Evolutionary conservation across 2,113 vertebrate species (phyloP).

Genomic region (Camarhynchus parvulus): DNA sequence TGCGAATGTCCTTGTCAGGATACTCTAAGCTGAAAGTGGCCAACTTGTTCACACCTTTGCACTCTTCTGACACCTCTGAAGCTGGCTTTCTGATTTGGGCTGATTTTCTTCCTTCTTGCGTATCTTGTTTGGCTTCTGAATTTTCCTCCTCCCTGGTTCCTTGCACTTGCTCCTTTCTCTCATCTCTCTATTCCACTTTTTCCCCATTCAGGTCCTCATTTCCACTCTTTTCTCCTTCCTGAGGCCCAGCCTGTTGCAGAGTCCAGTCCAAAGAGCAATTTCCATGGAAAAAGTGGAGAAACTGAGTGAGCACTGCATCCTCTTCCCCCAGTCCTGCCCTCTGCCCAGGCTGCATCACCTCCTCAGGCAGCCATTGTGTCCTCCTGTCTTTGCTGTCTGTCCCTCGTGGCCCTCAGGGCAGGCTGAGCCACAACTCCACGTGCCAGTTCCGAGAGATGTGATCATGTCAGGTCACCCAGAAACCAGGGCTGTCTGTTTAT

Average conservation of each 20-base stretch:
- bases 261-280: not conserved
- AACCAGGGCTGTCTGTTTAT: not conserved
- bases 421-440: accelerated
- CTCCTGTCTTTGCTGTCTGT: not conserved
- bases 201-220: not conserved
- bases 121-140: not conserved
- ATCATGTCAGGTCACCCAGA: not conserved
- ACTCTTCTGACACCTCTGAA: not conserved
- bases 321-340: not conserved
- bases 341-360: not conserved
- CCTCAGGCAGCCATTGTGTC: not conserved
- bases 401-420: not conserved
- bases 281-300: not conserved
- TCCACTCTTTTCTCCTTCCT: not conserved
- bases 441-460: accelerated
- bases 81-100: not conserved
- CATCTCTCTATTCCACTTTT: not conserved
- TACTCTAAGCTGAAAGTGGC: not conserved
- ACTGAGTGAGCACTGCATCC: accelerated
- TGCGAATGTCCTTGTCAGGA: not conserved
- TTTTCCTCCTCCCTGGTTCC: not conserved
- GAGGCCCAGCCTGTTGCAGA: not conserved
- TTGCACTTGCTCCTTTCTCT: not conserved
- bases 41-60: not conserved
- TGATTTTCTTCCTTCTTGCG: not conserved